A percentile compares a stretch with the other conserved stretches of the same genome.
phyloP scores from a whole-genome alignment of 2,797 vertebrate genomes.

The Botia almorhae region DNA sequence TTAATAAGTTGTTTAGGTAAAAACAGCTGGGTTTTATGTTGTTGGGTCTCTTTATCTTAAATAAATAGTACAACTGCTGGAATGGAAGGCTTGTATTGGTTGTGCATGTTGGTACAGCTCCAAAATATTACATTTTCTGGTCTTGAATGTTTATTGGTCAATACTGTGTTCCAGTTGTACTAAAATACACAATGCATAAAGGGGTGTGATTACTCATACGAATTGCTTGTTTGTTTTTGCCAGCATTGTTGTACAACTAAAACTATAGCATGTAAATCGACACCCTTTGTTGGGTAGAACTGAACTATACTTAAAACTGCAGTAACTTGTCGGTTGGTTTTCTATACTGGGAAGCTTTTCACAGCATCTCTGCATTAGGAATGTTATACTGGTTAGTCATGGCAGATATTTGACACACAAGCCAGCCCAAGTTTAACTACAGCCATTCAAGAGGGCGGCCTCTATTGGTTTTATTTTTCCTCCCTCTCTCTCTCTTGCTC shows the following conservation, averaged over 20 bases:
- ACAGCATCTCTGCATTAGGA: slow-evolving; percentile 6
- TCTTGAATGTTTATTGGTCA: too few species aligned
- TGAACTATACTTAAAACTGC: neutral
- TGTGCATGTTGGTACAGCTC: neutral
- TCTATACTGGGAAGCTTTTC: neutral
- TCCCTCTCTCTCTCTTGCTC: slow-evolving; percentile 37
- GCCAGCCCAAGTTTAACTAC: slow-evolving; percentile 5
- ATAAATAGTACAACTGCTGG: neutral
- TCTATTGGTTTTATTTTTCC: neutral
- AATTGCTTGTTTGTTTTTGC: too few species aligned
- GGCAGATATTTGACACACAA: slow-evolving; percentile 20
- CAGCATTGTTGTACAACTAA: too few species aligned
- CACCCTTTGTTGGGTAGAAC: too few species aligned
- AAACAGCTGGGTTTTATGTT: too few species aligned
- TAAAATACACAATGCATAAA: too few species aligned
- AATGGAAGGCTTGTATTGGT: too few species aligned
- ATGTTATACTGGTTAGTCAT: slow-evolving; percentile 22
- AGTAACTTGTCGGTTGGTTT: neutral
- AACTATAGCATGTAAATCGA: too few species aligned
- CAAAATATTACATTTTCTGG: neutral
- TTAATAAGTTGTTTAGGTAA: neutral
- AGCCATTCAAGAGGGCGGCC: slow-evolving; percentile 39
- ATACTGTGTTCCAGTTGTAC: too few species aligned
- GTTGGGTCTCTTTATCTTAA: too few species aligned
- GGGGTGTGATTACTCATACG: too few species aligned